Percentiles rank a stretch among this genome's conserved stretches.
phyloP scores from a whole-genome alignment of 2,888 invertebrate species.

The Pomacea canaliculata region DNA sequence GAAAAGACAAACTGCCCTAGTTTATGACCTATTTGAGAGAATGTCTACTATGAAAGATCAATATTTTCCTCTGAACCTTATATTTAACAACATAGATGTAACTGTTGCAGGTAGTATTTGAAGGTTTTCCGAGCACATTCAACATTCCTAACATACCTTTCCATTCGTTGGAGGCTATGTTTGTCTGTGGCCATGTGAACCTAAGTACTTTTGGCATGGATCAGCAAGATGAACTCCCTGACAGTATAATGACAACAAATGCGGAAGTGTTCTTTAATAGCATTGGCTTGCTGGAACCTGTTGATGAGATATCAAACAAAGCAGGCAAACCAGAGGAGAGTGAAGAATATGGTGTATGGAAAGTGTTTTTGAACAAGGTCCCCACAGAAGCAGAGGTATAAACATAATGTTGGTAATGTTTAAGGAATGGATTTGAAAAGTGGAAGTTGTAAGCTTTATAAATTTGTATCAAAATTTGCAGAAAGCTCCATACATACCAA shows the following conservation, averaged over 20 bases:
- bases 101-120: slow-evolving; percentile 70
- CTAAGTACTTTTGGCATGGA: slow-evolving; percentile 69
- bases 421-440: too few species aligned
- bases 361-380: slow-evolving; percentile 74
- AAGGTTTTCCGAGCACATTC: slow-evolving; percentile 65
- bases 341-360: slow-evolving; percentile 71
- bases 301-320: slow-evolving; percentile 46
- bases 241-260: slow-evolving; percentile 72
- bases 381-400: slow-evolving; percentile 65
- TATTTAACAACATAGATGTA: too few species aligned
- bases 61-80: too few species aligned
- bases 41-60: too few species aligned
- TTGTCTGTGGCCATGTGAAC: slow-evolving; percentile 73
- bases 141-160: slow-evolving; percentile 54
- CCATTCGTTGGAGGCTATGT: slow-evolving; percentile 74
- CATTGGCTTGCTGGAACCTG: slow-evolving; percentile 67
- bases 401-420: too few species aligned
- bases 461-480: too few species aligned
- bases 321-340: slow-evolving; percentile 46
- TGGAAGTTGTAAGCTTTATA: too few species aligned
- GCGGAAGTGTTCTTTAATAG: slow-evolving; percentile 72
- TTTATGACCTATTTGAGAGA: too few species aligned
- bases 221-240: slow-evolving; percentile 58
- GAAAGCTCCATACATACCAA: too few species aligned
- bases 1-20: too few species aligned